phyloP scores from a whole-genome alignment of 1,140 invertebrate genomes.

The Drosophila pseudoobscura region DNA sequence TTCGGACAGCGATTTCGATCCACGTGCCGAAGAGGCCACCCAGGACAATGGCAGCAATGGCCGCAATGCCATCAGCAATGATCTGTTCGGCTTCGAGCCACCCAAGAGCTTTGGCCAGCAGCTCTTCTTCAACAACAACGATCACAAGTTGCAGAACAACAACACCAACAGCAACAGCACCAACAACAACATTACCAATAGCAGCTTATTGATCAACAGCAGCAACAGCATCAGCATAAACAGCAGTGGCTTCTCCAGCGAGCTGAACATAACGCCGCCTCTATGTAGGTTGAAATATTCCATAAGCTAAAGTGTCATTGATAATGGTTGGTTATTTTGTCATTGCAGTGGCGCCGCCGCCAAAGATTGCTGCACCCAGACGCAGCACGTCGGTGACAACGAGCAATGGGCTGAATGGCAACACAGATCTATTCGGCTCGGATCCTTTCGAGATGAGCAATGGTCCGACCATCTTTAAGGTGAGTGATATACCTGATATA shows the following conservation, averaged over 20 bases:
- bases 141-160: constrained; percentile 71
- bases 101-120: constrained; percentile 83
- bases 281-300: constrained; percentile 85
- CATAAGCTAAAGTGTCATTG: background rate
- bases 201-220: constrained; percentile 46
- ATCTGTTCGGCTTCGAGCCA: constrained; percentile 80
- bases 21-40: constrained; percentile 87
- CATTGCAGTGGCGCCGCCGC: constrained; percentile 90
- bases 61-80: constrained; percentile 76
- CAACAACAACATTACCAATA: constrained; percentile 64
- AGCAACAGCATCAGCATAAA: constrained; percentile 67
- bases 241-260: constrained; percentile 74
- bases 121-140: constrained; percentile 75
- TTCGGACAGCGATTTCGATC: constrained; percentile 91
- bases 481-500: constrained; percentile 18
- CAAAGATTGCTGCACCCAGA: constrained; percentile 86
- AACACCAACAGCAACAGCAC: constrained; percentile 56
- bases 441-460: constrained; percentile 85
- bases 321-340: background rate
- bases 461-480: constrained; percentile 76
- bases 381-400: constrained; percentile 65
- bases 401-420: constrained; percentile 84
- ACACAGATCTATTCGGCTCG: constrained; percentile 88
- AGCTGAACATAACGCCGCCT: constrained; percentile 85
- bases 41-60: constrained; percentile 83